Evolutionary conservation across 2,113 vertebrate genomes (phyloP).

Genomic region (Corythornis madagascariensis): DNA sequence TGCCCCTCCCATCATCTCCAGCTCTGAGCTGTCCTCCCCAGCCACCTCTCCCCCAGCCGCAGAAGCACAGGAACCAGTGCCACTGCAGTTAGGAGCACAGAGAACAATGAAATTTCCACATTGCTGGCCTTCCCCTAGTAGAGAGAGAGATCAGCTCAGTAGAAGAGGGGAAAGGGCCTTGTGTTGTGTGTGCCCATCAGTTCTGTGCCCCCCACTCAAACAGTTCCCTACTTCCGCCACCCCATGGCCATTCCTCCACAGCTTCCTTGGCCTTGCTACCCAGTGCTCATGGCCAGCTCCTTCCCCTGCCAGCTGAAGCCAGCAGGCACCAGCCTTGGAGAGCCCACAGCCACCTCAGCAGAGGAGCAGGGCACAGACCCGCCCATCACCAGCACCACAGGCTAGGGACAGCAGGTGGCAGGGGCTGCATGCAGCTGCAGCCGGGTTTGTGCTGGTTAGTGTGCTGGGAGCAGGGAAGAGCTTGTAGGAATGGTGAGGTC

Average conservation of each 20-base stretch:
- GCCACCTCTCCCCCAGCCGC: neutral
- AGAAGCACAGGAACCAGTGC: neutral
- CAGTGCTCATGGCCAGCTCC: neutral
- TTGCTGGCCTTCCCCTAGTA: neutral
- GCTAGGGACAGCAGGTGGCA: neutral
- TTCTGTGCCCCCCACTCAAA: neutral
- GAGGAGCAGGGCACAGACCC: neutral
- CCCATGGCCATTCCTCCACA: neutral
- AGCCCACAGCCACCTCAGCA: neutral
- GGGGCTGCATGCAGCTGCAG: slow-evolving; percentile 34
- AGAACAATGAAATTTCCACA: neutral
- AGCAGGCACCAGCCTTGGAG: neutral
- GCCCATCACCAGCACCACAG: neutral
- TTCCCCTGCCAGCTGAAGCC: neutral
- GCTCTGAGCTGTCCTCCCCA: neutral
- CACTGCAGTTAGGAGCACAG: neutral
- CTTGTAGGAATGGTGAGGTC: neutral
- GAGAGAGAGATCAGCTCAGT: neutral
- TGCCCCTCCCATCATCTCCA: neutral
- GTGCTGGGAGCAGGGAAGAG: neutral
- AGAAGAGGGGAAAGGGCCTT: neutral
- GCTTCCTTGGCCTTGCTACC: neutral
- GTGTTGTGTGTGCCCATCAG: neutral
- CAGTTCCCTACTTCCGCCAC: neutral
- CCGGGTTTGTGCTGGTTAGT: neutral